A percentile compares a stretch with the other conserved stretches of the same genome.
phyloP scores from a whole-genome alignment of 1,140 invertebrate genomes.

The Macrobrachium nipponense region DNA sequence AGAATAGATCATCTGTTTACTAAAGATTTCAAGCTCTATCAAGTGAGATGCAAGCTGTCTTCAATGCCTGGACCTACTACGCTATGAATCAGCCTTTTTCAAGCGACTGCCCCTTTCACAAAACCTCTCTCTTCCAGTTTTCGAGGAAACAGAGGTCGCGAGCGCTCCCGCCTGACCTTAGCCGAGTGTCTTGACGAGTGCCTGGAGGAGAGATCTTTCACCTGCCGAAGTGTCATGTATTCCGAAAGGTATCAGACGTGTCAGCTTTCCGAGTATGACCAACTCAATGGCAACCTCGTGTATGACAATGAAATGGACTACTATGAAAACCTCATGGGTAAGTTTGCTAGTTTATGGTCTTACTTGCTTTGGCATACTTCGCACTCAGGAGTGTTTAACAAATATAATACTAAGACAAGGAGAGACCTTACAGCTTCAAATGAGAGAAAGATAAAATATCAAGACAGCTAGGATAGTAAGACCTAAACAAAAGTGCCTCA shows the following conservation, averaged over 20 bases:
- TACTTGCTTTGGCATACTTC: too few species aligned
- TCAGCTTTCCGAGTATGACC: conserved; percentile 85
- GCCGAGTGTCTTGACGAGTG: conserved; percentile 92
- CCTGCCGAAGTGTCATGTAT: conserved; percentile 88
- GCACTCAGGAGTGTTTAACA: too few species aligned
- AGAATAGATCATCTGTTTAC: too few species aligned
- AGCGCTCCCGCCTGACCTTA: conserved; percentile 67
- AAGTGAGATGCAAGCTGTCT: too few species aligned
- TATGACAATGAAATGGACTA: conserved; percentile 92
- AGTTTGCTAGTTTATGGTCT: conserved; percentile 68
- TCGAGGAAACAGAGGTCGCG: background rate
- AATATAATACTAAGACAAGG: too few species aligned
- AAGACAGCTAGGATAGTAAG: background rate
- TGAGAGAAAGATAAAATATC: too few species aligned
- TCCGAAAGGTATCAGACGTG: conserved; percentile 86
- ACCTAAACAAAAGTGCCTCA: too few species aligned
- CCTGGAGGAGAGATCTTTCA: conserved; percentile 84
- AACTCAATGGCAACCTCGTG: conserved; percentile 86
- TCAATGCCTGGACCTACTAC: too few species aligned
- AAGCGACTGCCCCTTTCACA: too few species aligned
- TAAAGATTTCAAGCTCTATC: too few species aligned
- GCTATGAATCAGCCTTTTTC: too few species aligned
- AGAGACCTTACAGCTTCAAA: background rate
- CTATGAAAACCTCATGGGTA: conserved; percentile 91
- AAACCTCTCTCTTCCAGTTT: conserved; percentile 7